Evolutionary conservation across 1,140 invertebrate genomes (phyloP), one percentile per base, ranked within the genome.

Genomic region (Drosophila rhopaloa): DNA sequence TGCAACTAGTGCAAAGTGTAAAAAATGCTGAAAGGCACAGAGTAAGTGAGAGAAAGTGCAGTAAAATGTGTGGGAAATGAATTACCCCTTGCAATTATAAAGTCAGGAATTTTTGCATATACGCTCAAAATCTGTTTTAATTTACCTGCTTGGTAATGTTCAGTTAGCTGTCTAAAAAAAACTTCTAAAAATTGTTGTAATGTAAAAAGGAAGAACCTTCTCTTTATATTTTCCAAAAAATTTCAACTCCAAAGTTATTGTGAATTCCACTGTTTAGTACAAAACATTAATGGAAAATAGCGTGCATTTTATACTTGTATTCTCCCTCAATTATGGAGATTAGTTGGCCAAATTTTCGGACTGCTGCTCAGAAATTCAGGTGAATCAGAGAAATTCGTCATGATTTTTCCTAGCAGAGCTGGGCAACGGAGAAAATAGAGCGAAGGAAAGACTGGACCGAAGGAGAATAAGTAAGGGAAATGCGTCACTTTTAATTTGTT

Each of bases 401-500:
- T 41, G 55, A 43, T 32, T 62, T 41, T 7, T 8, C 13, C 10
- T 19, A 29, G 14, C 14, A 62, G 24, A 43, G 32, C 38, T 16
- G 38, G 37, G 13, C 41, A 35, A 35, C 14, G 4, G 11, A 43
- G 50, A 48, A 48, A 53, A 32, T 40, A 24, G 50, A 24, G 41
- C 9, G 11, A 56, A 46, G 57, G 27, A 35, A 62, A 37, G 11
- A 46, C 37, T 27, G 10, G 40, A 9, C 16, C 24, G 43, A 53
- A 56, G 19, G 1, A 43, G 63, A 44, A 56, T 38, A 65, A 61
- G 57, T 61, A 56, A 51, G 78, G 41, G 63, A 73, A 70, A 73
- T 86, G 79, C 83, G 79, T 88, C 83, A 79, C 76, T 86, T 88
- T 86, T 86, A 86, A 86, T 86, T 86, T 86, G 84, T 88, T 86